Evolutionary conservation across 2,113 vertebrate species (phyloP).

Genomic region (Antigone vipio): DNA sequence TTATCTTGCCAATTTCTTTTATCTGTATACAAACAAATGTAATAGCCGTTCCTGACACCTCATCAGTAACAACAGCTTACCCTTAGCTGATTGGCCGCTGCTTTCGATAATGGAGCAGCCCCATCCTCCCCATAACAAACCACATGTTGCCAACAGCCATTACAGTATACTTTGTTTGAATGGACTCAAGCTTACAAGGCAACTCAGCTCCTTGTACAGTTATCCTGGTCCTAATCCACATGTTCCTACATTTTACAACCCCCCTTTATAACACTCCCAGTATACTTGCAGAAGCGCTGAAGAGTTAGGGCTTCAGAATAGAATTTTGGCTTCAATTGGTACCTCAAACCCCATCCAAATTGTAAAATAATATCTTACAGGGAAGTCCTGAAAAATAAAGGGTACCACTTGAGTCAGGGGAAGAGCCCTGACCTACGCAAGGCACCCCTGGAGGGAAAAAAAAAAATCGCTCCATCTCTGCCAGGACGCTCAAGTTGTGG

Average conservation of each 20-base stretch:
- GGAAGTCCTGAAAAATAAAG: background rate
- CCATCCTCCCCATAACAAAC: background rate
- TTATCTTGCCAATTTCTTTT: background rate
- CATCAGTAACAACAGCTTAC: background rate
- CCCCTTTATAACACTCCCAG: accelerated
- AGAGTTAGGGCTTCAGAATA: background rate
- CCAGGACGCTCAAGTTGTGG: accelerated
- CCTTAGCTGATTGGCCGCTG: background rate
- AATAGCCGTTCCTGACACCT: background rate
- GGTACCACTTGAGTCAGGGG: background rate
- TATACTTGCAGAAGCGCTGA: background rate
- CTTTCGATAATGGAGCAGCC: background rate
- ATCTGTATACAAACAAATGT: background rate
- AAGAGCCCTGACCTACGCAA: background rate
- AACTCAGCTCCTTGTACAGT: background rate
- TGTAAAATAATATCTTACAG: accelerated
- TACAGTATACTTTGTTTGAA: background rate
- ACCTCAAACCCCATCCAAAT: background rate
- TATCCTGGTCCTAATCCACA: background rate
- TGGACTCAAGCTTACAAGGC: background rate
- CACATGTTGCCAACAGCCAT: accelerated
- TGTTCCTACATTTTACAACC: background rate
- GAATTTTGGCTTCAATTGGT: background rate
- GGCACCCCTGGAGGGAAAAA: too few relatives aligned
- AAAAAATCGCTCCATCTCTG: background rate